phyloP scores from a whole-genome alignment of 2,888 invertebrate genomes.

The Lagria hirta region DNA sequence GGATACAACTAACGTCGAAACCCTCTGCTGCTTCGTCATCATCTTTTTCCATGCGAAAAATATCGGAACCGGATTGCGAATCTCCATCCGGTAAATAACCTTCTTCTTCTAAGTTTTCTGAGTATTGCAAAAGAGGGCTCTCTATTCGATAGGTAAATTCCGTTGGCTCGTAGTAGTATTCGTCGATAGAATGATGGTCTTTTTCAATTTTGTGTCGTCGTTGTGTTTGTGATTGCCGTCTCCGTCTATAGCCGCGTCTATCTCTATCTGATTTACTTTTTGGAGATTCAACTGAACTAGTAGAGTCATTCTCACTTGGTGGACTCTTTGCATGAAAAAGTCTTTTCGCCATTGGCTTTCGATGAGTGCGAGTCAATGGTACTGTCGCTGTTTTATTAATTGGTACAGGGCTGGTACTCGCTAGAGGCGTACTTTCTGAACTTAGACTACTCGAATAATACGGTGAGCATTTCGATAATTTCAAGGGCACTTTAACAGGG shows the following conservation, averaged over 20 bases:
- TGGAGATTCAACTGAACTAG: constrained; percentile 71
- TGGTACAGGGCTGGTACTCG: constrained; percentile 60
- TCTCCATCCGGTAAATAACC: constrained; percentile 67
- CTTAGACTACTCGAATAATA: constrained; percentile 76
- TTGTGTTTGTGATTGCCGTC: constrained; percentile 62
- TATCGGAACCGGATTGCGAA: constrained; percentile 57
- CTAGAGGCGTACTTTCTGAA: constrained; percentile 72
- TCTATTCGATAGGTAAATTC: constrained; percentile 51
- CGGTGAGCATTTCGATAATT: constrained; percentile 69
- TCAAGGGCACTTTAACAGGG: constrained; percentile 54
- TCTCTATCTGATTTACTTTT: constrained; percentile 58
- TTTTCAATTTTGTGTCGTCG: constrained; percentile 61
- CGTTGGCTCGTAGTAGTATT: constrained; percentile 49
- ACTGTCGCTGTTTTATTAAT: constrained; percentile 62
- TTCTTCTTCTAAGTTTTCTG: constrained; percentile 55
- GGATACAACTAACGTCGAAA: constrained; percentile 73
- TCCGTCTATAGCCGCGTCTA: constrained; percentile 68
- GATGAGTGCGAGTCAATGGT: constrained; percentile 49
- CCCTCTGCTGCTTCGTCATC: constrained; percentile 67
- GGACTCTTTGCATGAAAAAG: constrained; percentile 68
- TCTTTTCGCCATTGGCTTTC: constrained; percentile 60
- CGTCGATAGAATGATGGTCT: constrained; percentile 49
- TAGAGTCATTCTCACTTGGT: constrained; percentile 74
- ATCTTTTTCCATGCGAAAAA: constrained; percentile 53
- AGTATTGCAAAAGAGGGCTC: constrained; percentile 38